Base-by-base conservation (phyloP, 2,797 vertebrate species). In the Xiphorhynchus erythropygius region DNA sequence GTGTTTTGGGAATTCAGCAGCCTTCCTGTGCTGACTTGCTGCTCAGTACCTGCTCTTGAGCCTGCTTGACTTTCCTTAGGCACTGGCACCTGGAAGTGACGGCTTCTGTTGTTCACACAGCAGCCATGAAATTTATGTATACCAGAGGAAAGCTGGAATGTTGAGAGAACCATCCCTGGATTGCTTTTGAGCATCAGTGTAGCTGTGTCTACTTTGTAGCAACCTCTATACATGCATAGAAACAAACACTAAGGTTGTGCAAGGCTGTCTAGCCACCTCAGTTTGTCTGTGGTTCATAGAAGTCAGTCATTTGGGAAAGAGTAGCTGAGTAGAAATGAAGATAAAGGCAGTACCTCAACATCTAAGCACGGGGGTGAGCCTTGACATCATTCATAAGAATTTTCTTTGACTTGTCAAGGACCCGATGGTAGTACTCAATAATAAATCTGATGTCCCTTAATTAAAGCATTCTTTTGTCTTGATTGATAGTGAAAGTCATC, bases 391-490 rank as follows among this genome's bases (percentile, higher is more conserved):
- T 90, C 28, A 15, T 30, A 35, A n/a, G 33, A 77, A 37, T 49
- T 79, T 75, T 73, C 64, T 70, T 53, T 49, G 87, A 0, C 56
- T 77, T 90, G 49, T 62, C 30, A 68, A 30, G 60, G n/a, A 50
- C 64, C 41, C 75, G 62, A 53, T 47, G 74, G 52, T 49, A 94
- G 52, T 10, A 24, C 86, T 80, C 64, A 80, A 15, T 69, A 82
- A 84, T 18, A 73, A 74, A n/a, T 91, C 75, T 85, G 42, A 83
- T 71, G 78, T 87, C 57, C 44, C 68, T 87, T 85, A 93, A 94
- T 86, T 65, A 94, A 90, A 95, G 22, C 47, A 35, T 85, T 75
- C 32, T 90, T 90, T 91, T 92, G 52, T 92, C 79, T 73, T 64
- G 75, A 68, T 80, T 91, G 90, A 70, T 90, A 60, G 35, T 62